Percentiles rank a stretch among this genome's conserved stretches.
These are phyloP conservation scores for Mesaphorura yosii DNA, from an alignment of 1,140 invertebrate genomes.

Conservation along the genomic window DNA sequence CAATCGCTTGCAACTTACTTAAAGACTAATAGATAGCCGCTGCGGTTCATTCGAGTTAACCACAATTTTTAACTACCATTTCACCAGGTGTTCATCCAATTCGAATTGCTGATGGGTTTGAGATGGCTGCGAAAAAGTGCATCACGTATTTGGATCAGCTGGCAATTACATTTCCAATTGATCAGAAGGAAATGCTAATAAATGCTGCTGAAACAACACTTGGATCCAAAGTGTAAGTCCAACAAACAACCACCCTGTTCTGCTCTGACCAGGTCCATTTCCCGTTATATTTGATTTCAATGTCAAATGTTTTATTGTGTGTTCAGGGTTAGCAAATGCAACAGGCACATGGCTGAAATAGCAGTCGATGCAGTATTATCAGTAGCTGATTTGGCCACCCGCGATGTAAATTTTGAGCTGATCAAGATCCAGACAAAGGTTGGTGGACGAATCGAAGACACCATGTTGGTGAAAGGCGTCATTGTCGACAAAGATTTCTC, in stretches of 20 bases:
- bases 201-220: constrained; percentile 96
- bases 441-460: constrained; percentile 93
- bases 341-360: constrained; percentile 95
- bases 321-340: constrained; percentile 64
- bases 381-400: constrained; percentile 83
- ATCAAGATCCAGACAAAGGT: constrained; percentile 99
- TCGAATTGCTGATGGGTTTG: constrained; percentile 96
- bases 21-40: not conserved
- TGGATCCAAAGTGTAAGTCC: constrained; percentile 95
- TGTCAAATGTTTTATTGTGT: constrained; percentile 6
- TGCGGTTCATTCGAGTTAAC: not conserved
- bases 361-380: constrained; percentile 91
- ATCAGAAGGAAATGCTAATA: constrained; percentile 72
- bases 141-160: constrained; percentile 77
- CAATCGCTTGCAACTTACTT: constrained; percentile 3
- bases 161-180: constrained; percentile 77
- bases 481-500: constrained; percentile 98
- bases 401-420: constrained; percentile 97
- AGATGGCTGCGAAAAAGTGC: constrained; percentile 86
- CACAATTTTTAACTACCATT: not conserved
- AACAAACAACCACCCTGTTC: too few relatives aligned
- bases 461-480: constrained; percentile 90
- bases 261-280: not conserved
- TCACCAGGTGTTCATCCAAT: constrained; percentile 76
- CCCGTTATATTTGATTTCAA: not conserved